Evolutionary conservation across 2,113 vertebrate species (phyloP).

Genomic region (Nestor notabilis): DNA sequence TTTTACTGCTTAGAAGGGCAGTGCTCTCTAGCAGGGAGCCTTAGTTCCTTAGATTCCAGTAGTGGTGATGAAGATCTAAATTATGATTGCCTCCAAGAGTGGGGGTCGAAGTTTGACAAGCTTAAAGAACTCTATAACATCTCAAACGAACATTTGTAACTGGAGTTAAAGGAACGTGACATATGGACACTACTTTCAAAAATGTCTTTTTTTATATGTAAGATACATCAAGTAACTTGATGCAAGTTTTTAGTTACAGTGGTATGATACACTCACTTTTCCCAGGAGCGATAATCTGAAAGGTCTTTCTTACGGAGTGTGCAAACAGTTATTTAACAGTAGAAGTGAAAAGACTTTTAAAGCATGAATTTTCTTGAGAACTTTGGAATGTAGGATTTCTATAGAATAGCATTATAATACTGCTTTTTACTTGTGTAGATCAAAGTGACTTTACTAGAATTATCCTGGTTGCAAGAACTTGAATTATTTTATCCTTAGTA

Average conservation of each 20-base stretch:
- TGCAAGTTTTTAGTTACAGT: neutral
- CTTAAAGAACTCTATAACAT: slow-evolving; percentile 78
- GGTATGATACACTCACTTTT: neutral
- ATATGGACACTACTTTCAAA: slow-evolving; percentile 7
- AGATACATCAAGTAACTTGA: neutral
- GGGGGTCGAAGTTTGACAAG: slow-evolving; percentile 82
- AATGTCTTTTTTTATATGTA: neutral
- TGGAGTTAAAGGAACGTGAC: neutral
- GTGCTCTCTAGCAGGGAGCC: slow-evolving; percentile 79
- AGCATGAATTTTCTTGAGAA: neutral
- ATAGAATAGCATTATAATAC: neutral
- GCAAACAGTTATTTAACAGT: neutral
- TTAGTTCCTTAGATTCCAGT: slow-evolving; percentile 82
- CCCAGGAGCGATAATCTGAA: neutral
- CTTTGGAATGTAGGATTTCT: neutral
- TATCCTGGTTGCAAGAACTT: slow-evolving; percentile 8
- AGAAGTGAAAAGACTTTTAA: neutral
- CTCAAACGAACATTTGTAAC: slow-evolving; percentile 51
- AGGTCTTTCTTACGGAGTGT: slow-evolving; percentile 9
- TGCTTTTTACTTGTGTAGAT: slow-evolving; percentile 15
- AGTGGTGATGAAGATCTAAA: slow-evolving; percentile 70
- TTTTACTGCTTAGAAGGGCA: slow-evolving; percentile 83
- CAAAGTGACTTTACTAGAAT: slow-evolving; percentile 23
- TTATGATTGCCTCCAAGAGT: slow-evolving; percentile 72
- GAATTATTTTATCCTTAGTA: slow-evolving; percentile 19